Base-by-base conservation (phyloP, 2,797 vertebrate species). In the Parotocinclus haroldoi region DNA sequence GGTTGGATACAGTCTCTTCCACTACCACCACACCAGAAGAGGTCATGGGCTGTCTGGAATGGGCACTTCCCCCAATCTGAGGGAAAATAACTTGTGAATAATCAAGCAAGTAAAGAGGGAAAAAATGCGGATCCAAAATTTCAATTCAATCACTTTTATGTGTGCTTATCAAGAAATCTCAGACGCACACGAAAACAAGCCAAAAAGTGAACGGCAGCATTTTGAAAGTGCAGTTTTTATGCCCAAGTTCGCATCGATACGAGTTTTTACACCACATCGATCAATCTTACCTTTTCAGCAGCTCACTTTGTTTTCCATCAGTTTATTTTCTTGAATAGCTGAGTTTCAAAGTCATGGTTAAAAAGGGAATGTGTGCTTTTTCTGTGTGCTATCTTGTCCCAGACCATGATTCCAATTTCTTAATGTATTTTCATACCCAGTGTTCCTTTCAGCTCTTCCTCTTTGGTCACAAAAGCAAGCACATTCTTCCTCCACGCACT, bases 381-480 rank as follows among this genome's bases (percentile, higher is more conserved):
- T 27, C 27, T 27, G 27, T 27, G 27, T 42, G 40, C 8, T 49
- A 18, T 71, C 40, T 39, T 45, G 45, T 54, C 70, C 48, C 63
- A 40, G 59, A 51, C 44, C 65, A 27, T 19, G 17, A 27, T 53
- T 27, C 9, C 1, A 1, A 9, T 49, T 49, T 49, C 14, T 49
- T 12, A n/a, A n/a, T 58, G 18, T 19, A 62, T 77, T 63, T 53
- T 16, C 53, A 69, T 68, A 27, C 27, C 27, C 53, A 9, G 63
- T 37, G 59, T 69, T 59, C 16, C 69, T 61, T 60, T 19, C 61
- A 66, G 71, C 60, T 71, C 69, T 73, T 69, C 73, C 61, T 65
- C 50, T 59, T 76, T 40, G 37, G 66, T 63, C 65, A 56, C 40
- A 27, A 74, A 75, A 68, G 76, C 63, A 74, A 76, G 72, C 68